phyloP scores from a whole-genome alignment of 2,113 vertebrate genomes.

The Taurulus bubalis region DNA sequence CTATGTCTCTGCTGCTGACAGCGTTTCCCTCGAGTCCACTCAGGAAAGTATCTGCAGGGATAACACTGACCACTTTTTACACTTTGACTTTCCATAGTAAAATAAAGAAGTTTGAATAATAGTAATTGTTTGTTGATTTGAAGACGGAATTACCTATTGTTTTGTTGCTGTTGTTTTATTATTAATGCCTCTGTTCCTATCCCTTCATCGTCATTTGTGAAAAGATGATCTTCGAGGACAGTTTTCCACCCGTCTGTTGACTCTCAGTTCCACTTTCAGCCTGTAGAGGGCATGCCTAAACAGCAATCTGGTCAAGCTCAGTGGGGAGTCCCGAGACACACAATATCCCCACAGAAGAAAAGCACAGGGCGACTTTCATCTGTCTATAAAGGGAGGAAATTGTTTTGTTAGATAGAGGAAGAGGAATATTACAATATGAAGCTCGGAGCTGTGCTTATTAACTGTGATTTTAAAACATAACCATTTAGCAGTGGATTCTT shows the following conservation, averaged over 20 bases:
- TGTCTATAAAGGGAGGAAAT: conserved; percentile 65
- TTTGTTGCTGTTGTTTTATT: not conserved
- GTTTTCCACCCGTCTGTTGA: not conserved
- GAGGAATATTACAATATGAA: conserved; percentile 49
- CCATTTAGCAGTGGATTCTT: not conserved
- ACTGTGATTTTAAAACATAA: conserved; percentile 42
- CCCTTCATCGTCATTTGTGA: conserved; percentile 1
- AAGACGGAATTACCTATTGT: not conserved
- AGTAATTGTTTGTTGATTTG: not conserved
- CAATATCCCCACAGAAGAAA: conserved; percentile 71
- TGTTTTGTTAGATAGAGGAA: conserved; percentile 60
- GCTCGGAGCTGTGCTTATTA: conserved; percentile 39
- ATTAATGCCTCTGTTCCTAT: conserved; percentile 16
- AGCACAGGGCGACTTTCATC: conserved; percentile 69
- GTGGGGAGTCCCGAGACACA: conserved; percentile 59
- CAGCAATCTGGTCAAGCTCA: conserved; percentile 76
- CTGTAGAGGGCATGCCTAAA: conserved; percentile 92
- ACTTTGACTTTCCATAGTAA: not conserved
- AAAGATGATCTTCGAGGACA: conserved; percentile 32
- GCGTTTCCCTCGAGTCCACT: conserved; percentile 56
- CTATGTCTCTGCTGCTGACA: conserved; percentile 65
- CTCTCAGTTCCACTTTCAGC: conserved; percentile 73
- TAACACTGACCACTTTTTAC: not conserved
- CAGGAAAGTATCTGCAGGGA: conserved; percentile 27
- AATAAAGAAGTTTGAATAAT: not conserved